Percentiles rank a stretch among this genome's conserved stretches.
Evolutionary conservation across 2,113 vertebrate species (phyloP).

Genomic region (Perognathus longimembris): DNA sequence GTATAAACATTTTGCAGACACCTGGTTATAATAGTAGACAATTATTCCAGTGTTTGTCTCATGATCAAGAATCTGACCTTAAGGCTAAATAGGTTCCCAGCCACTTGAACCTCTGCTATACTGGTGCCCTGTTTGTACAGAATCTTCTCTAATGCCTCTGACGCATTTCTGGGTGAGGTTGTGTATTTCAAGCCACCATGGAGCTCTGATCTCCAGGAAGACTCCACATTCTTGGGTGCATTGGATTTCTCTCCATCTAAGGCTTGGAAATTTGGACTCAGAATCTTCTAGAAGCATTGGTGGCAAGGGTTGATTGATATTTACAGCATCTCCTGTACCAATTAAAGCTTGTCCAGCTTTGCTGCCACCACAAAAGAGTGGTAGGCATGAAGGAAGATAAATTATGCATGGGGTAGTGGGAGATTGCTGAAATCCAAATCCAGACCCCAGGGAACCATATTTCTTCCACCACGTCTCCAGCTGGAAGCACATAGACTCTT

Average conservation of each 20-base stretch:
- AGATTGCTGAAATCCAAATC: neutral
- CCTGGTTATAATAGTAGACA: neutral
- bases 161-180: too few relatives aligned
- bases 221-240: neutral
- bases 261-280: neutral
- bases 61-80: too few relatives aligned
- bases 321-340: neutral
- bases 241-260: neutral
- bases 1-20: neutral
- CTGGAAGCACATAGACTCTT: neutral
- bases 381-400: neutral
- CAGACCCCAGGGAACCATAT: neutral
- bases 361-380: neutral
- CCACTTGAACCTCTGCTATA: too few relatives aligned
- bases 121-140: too few relatives aligned
- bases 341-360: too few relatives aligned
- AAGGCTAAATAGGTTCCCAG: too few relatives aligned
- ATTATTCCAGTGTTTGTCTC: too few relatives aligned
- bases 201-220: neutral
- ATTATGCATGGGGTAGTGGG: neutral
- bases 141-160: too few relatives aligned
- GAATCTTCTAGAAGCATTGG: neutral
- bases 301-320: neutral
- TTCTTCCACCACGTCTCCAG: neutral
- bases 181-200: neutral